phyloP scores from a whole-genome alignment of 2,888 invertebrate genomes.

The Hypsopygia costalis region DNA sequence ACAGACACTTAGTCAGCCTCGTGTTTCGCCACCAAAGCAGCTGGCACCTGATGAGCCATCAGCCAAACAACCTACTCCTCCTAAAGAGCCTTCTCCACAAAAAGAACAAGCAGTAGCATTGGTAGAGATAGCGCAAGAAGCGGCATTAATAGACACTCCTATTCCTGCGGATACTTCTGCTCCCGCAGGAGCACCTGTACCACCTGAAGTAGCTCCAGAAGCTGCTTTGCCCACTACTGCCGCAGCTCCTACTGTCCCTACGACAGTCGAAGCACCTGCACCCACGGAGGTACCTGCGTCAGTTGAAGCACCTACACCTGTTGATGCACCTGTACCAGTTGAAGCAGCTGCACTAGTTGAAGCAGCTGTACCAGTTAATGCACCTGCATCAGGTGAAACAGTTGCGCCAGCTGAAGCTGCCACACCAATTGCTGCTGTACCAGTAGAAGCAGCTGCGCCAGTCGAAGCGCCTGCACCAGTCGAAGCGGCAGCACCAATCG shows the following conservation, averaged over 20 bases:
- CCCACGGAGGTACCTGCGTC: not conserved
- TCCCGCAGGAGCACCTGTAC: conserved; percentile 1
- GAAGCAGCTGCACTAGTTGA: too few species aligned
- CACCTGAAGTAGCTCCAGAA: conserved; percentile 2
- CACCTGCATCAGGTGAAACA: too few species aligned
- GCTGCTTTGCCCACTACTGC: too few species aligned
- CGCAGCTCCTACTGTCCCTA: conserved; percentile 1
- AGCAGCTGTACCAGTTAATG: too few species aligned
- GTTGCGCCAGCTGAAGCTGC: too few species aligned
- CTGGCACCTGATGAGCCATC: conserved; percentile 44
- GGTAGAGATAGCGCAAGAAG: conserved; percentile 37
- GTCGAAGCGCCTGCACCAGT: conserved; percentile 12
- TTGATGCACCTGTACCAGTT: too few species aligned
- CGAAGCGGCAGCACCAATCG: conserved; percentile 16
- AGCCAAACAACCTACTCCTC: conserved; percentile 20
- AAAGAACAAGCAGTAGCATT: conserved; percentile 23
- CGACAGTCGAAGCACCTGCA: not conserved
- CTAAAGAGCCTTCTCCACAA: conserved; percentile 25
- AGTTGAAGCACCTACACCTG: not conserved
- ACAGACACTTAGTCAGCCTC: conserved; percentile 82
- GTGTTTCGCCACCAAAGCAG: conserved; percentile 47
- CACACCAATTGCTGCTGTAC: too few species aligned
- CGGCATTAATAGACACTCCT: conserved; percentile 13
- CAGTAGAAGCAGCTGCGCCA: not conserved
- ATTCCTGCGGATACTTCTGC: not conserved